Conservation (phyloP, 2,888 invertebrate genomes). For the Thecocarcelia acutangulata region DNA sequence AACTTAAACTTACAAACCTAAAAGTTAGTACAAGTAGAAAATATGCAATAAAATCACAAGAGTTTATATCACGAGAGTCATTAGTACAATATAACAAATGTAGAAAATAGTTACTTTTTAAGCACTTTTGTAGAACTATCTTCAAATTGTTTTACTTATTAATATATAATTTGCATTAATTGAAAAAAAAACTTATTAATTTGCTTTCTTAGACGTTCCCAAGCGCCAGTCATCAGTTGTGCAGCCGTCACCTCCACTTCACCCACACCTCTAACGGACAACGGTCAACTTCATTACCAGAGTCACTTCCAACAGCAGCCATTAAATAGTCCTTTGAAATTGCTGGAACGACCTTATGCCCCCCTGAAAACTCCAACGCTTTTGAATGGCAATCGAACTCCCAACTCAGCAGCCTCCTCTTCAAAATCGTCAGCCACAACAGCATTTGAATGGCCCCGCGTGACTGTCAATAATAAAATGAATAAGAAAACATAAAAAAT, state of each 20-base stretch:
- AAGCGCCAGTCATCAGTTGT: conserved; percentile 68
- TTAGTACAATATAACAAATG: neutral
- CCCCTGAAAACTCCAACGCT: conserved; percentile 73
- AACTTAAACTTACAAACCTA: conserved; percentile 51
- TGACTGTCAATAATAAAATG: conserved; percentile 21
- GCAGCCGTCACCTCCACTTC: conserved; percentile 62
- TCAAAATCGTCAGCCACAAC: conserved; percentile 59
- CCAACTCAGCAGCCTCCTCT: conserved; percentile 55
- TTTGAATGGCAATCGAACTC: conserved; percentile 61
- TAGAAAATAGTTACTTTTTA: neutral
- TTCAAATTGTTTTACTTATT: neutral
- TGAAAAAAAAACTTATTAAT: neutral
- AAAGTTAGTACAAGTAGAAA: conserved; percentile 37
- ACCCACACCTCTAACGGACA: conserved; percentile 12
- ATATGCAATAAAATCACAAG: neutral
- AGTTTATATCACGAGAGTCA: too few species aligned
- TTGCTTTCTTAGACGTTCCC: conserved; percentile 64
- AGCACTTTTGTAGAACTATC: conserved; percentile 11
- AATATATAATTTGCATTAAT: neutral
- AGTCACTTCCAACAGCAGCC: conserved; percentile 64
- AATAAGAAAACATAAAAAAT: conserved; percentile 54
- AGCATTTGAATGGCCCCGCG: conserved; percentile 67
- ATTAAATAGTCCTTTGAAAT: conserved; percentile 70
- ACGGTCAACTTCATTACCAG: conserved; percentile 19
- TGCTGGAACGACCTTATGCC: conserved; percentile 63